A percentile compares a stretch with the other conserved stretches of the same genome.
Evolutionary conservation across 2,113 vertebrate species (phyloP).

Genomic region (Vulpes lagopus): DNA sequence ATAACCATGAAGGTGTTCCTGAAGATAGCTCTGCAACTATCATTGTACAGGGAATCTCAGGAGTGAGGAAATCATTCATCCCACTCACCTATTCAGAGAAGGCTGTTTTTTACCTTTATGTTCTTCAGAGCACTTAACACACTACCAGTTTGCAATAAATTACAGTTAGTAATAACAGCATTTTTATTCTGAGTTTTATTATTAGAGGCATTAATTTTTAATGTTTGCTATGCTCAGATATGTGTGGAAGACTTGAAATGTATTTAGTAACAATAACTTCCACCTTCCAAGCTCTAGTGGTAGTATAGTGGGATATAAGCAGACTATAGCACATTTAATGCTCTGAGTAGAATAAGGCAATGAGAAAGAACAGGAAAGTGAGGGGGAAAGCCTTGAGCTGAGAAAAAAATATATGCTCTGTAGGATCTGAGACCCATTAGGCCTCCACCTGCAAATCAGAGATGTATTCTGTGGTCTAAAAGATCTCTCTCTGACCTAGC

Average conservation of each 20-base stretch:
- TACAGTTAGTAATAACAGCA: conserved; percentile 75
- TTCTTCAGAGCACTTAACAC: conserved; percentile 64
- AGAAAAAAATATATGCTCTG: neutral
- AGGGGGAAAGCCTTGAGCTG: neutral
- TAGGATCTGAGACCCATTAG: neutral
- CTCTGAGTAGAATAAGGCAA: neutral
- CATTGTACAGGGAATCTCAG: neutral
- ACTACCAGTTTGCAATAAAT: conserved; percentile 73
- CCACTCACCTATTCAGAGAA: conserved; percentile 4
- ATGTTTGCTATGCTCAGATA: conserved; percentile 51
- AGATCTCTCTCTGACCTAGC: neutral
- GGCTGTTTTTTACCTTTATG: conserved; percentile 61
- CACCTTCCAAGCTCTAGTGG: neutral
- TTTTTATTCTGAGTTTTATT: conserved; percentile 73
- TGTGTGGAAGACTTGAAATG: conserved; percentile 65
- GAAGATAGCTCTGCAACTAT: neutral
- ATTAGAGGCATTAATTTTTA: conserved; percentile 79
- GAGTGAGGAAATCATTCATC: neutral
- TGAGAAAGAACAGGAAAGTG: neutral
- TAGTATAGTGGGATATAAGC: neutral
- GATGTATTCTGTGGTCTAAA: neutral
- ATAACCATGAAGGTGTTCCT: neutral
- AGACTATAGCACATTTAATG: neutral
- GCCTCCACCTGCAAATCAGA: neutral
- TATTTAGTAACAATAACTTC: conserved; percentile 56